Conservation (phyloP, 2,888 invertebrate species). For the Ectemnius continuus region DNA sequence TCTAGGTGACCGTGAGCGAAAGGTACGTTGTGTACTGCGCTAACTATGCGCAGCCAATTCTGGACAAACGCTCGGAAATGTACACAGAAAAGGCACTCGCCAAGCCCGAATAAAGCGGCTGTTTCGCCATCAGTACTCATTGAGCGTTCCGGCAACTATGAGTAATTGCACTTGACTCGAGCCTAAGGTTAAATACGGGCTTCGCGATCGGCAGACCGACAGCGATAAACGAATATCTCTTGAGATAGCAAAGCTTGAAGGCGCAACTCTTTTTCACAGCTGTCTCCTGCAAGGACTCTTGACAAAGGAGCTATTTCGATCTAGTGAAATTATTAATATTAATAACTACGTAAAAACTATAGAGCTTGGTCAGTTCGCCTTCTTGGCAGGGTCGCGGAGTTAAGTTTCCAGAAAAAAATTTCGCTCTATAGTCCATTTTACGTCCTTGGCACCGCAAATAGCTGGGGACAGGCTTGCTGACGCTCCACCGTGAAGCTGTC, state of each 20-base stretch:
- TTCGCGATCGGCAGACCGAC: background rate
- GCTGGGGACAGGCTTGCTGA: background rate
- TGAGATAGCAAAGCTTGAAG: background rate
- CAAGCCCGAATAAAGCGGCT: no score
- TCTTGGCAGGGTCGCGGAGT: no score
- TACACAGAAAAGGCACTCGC: no score
- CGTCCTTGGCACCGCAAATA: conserved; percentile 2
- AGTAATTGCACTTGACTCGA: conserved; percentile 7
- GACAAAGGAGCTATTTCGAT: background rate
- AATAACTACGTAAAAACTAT: no score
- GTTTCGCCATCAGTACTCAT: background rate
- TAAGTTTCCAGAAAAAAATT: no score
- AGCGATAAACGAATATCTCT: background rate
- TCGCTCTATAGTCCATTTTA: background rate
- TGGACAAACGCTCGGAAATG: no score
- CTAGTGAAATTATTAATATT: no score
- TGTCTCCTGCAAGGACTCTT: background rate
- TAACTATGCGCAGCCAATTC: no score
- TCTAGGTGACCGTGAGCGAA: no score
- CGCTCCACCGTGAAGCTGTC: background rate
- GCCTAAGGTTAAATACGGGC: conserved; percentile 5
- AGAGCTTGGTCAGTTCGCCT: no score
- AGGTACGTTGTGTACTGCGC: no score
- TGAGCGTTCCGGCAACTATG: conserved; percentile 4
- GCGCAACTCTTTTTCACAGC: background rate